Base-by-base conservation (phyloP, 2,113 vertebrate species). In the Anser brachyrhynchus region DNA sequence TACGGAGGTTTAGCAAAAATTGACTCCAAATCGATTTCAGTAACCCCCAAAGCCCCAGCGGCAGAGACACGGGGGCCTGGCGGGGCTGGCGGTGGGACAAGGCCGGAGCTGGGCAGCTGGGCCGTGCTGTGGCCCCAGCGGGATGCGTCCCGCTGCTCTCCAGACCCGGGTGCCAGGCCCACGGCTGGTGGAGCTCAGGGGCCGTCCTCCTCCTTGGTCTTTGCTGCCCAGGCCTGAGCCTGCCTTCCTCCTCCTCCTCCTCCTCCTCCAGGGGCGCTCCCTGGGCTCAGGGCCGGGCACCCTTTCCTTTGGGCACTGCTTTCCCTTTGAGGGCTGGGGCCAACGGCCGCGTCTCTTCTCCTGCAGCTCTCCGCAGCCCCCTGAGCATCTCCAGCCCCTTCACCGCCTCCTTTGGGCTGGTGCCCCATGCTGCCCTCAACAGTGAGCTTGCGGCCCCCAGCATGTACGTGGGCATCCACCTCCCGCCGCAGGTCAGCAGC, bases 401-500 rank as follows among this genome's bases (percentile, higher is more conserved):
- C 94, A 87, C 97, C 1, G 93, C 98, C n/a, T 98, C 99, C 89
- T 98, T 99, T 51, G 98, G 98, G 59, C 94, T 98, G 96, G 97
- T 98, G 95, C 98, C 99, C 90, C 99, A 99, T 31, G 75, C 98
- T 28, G 83, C 98, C 51, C 98, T 99, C 90, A 99, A 98, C 0
- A 98, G 98, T 52, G 99, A 99, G 95, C 98, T 99, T 51, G 96
- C 98, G 3, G 97, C 98, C 93, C 98, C 99, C 2, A 92, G 98
- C 73, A 97, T 98, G 39, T 99, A 98, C 3, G 93, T 98, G 44
- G 98, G 98, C 69, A 98, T 99, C 46, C 99, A 98, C 88, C 98
- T 99, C 76, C 98, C 98, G 3, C 98, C 99, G 2, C 99, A 99
- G 93, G 98, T 98, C 97, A 98, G 98, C 90, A 96, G 98, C n/a